phyloP scores from a whole-genome alignment of 2,888 invertebrate genomes.

The Dryobotodes eremita region DNA sequence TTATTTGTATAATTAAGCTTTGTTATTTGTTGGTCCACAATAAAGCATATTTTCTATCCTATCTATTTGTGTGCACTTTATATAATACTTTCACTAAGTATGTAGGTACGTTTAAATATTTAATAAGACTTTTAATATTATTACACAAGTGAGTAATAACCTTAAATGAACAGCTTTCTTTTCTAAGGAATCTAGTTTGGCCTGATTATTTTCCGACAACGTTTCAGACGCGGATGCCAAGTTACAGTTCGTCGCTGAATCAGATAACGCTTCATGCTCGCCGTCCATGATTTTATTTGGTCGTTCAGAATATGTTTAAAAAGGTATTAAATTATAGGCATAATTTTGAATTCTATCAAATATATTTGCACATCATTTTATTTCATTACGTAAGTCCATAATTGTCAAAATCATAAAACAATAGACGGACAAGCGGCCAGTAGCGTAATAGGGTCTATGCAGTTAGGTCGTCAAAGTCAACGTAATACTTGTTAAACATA shows the following conservation, averaged over 20 bases:
- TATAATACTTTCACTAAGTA: background rate
- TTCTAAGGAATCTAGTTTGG: conserved; percentile 85
- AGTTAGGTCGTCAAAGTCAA: background rate
- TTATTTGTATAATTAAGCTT: background rate
- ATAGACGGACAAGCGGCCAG: conserved; percentile 63
- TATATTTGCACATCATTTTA: conserved; percentile 58
- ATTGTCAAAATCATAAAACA: conserved; percentile 65
- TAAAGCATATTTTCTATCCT: background rate
- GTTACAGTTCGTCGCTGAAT: conserved; percentile 84
- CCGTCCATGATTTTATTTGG: conserved; percentile 82
- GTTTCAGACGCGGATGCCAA: conserved; percentile 82
- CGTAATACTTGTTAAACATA: background rate
- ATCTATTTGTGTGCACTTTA: background rate
- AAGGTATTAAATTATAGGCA: conserved; percentile 69
- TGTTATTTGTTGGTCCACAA: background rate
- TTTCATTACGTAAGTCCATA: conserved; percentile 61
- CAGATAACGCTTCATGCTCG: conserved; percentile 84
- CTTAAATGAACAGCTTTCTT: conserved; percentile 88
- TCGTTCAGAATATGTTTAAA: conserved; percentile 57
- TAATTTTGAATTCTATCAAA: conserved; percentile 78
- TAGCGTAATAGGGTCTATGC: conserved; percentile 15
- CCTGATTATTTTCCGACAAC: conserved; percentile 83
- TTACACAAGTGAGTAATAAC: conserved; percentile 64
- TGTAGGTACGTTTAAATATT: background rate
- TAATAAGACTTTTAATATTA: background rate